Percentiles rank a stretch among this genome's conserved stretches.
Evolutionary conservation across 2,797 vertebrate genomes (phyloP).

Genomic region (Tokudaia tokunoshimensis): DNA sequence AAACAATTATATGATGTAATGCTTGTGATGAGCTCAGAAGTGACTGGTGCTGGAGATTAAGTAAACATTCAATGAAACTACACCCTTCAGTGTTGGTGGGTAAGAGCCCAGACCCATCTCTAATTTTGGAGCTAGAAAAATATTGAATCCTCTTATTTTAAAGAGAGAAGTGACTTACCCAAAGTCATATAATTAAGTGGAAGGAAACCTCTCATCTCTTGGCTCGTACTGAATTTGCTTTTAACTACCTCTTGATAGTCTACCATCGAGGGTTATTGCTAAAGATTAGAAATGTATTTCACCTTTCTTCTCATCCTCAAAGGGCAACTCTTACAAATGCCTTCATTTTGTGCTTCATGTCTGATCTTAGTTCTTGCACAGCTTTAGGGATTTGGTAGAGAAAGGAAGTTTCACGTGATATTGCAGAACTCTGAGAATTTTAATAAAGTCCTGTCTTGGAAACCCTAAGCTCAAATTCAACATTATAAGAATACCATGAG

Average conservation of each 20-base stretch:
- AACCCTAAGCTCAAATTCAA: background rate
- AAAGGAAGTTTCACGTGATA: background rate
- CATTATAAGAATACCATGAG: background rate
- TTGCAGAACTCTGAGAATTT: background rate
- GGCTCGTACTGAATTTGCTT: background rate
- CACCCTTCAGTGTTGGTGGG: background rate
- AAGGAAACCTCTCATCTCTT: background rate
- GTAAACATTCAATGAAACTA: background rate
- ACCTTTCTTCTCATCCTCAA: background rate
- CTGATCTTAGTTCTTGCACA: background rate
- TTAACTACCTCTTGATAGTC: background rate
- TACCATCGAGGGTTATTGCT: background rate
- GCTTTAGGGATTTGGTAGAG: background rate
- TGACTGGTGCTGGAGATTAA: background rate
- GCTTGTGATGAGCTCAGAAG: background rate
- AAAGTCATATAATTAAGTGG: background rate
- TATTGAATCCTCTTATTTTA: background rate
- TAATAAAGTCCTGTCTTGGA: background rate
- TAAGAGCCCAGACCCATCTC: background rate
- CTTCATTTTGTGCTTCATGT: slow-evolving; percentile 1
- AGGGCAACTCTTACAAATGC: background rate
- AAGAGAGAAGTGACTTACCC: background rate
- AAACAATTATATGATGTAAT: background rate
- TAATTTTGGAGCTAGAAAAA: background rate
- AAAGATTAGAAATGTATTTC: background rate